Evolutionary conservation across 2,888 invertebrate species (phyloP), one percentile per base, ranked within the genome.

Genomic region (Serripes groenlandicus): DNA sequence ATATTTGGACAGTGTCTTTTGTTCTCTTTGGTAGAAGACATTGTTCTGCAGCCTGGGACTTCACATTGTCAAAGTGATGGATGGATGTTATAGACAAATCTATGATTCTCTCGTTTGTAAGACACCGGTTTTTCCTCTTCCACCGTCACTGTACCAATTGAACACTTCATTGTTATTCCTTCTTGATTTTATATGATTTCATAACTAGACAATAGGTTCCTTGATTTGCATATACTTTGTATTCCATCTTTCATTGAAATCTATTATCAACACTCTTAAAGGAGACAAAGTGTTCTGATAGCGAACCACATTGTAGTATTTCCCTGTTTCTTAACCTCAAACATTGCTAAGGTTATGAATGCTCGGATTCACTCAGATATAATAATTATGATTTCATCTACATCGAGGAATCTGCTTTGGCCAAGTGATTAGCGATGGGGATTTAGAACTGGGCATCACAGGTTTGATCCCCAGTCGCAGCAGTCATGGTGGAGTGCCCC

Each of bases 181-280:
- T 26, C 66, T 66, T 66, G 66, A 66, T 66, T 66, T 66, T 66
- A 42, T 66, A 66, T 42, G 23, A 66, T 66, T 66, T 66, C 66
- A 66, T 66, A 66, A 66, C 26, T 37, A 42, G 66, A 66, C 66
- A 66, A 66, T 66, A 28, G 28, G 66, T 26, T 66, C 66, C 28
- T 66, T 26, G 28, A 66, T 66, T 66, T 66, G 66, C 66, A 66
- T 66, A 42, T 42, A n/a, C 62, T n/a, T 62, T 32, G 2, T 5
- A 49, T 49, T 21, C 49, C 21, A 21, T 49, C 21, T 49, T 21
- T 49, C 49, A 49, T 49, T 21, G 21, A 49, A 21, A 49, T 49
- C 49, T 49, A 49, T 49, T 49, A 49, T 5, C 49, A 49, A 49
- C 15, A 49, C 3, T n/a, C n/a, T n/a, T n/a, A n/a, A n/a, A n/a